Conservation (phyloP, 1,140 invertebrate genomes). For the Heterodera schachtii region DNA sequence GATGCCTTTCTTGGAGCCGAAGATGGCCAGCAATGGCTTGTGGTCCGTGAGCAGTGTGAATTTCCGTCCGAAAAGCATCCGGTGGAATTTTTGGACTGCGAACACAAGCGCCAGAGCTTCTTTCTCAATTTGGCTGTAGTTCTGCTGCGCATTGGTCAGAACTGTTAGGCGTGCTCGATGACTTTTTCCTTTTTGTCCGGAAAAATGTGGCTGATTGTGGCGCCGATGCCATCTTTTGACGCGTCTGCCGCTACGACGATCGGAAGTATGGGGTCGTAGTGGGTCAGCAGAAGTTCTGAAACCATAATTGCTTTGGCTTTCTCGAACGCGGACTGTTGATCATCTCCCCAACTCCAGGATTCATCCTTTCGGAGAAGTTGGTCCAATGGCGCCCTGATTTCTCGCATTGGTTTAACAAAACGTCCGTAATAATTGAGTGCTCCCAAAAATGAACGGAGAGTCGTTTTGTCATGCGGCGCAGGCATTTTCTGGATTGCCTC, state of each 20-base stretch:
- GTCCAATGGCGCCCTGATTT: slow-evolving; percentile 47
- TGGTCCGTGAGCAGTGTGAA: slow-evolving; percentile 69
- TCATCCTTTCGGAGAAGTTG: slow-evolving; percentile 49
- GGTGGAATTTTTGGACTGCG: slow-evolving; percentile 64
- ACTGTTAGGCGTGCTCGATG: not conserved
- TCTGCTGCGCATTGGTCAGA: slow-evolving; percentile 67
- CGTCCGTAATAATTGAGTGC: slow-evolving; percentile 50
- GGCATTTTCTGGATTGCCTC: slow-evolving; percentile 46
- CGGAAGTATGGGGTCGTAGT: slow-evolving; percentile 47
- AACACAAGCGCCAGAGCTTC: not conserved
- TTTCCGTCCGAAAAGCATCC: slow-evolving; percentile 68
- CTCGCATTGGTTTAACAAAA: slow-evolving; percentile 45
- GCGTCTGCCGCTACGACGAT: slow-evolving; percentile 57
- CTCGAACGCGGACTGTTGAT: slow-evolving; percentile 35
- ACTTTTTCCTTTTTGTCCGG: not conserved
- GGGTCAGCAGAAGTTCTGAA: slow-evolving; percentile 44
- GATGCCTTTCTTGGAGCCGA: not conserved
- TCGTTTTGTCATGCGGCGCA: slow-evolving; percentile 18
- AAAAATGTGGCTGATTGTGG: slow-evolving; percentile 41
- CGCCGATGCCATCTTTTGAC: slow-evolving; percentile 56
- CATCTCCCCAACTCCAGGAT: slow-evolving; percentile 47
- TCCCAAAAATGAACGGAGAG: slow-evolving; percentile 49
- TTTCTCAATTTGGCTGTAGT: slow-evolving; percentile 65
- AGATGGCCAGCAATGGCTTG: slow-evolving; percentile 36
- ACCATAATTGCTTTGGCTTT: slow-evolving; percentile 44